Percentiles rank a stretch among this genome's conserved stretches.
Conservation (phyloP, 1,140 invertebrate genomes). For the Drosophila bocqueti region DNA sequence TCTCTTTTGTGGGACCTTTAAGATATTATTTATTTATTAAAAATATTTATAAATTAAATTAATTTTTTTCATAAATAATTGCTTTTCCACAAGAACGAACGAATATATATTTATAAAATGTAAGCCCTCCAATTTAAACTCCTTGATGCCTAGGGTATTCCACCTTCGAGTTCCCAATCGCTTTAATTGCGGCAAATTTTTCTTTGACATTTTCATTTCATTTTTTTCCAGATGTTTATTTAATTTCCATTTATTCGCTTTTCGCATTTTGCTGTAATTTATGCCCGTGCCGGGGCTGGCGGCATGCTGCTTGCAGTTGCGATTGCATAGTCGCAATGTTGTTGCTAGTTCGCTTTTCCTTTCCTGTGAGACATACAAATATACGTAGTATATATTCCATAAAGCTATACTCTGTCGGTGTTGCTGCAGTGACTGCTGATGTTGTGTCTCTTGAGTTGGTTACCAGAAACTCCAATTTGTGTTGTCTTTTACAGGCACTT, state of each 20-base stretch:
- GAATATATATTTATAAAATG: no score
- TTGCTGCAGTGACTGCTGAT: no score
- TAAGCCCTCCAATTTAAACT: no score
- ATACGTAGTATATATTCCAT: not conserved
- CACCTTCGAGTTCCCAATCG: not conserved
- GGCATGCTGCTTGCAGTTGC: not conserved
- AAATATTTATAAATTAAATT: no score
- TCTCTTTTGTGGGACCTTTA: no score
- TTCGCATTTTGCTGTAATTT: slow-evolving; percentile 73
- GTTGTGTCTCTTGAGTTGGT: slow-evolving; percentile 17
- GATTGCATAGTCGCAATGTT: slow-evolving; percentile 8
- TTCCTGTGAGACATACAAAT: not conserved
- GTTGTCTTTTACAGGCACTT: not conserved
- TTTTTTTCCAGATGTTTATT: slow-evolving; percentile 63
- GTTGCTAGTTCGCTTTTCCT: not conserved
- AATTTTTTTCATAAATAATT: no score
- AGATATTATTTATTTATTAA: no score
- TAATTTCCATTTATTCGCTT: slow-evolving; percentile 66
- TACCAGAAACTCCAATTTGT: slow-evolving; percentile 3
- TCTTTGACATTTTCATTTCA: slow-evolving; percentile 34
- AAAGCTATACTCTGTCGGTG: slow-evolving; percentile 3
- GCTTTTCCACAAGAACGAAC: no score
- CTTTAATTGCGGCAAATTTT: slow-evolving; percentile 15
- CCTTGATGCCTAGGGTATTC: slow-evolving; percentile 2
- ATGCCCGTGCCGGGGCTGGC: slow-evolving; percentile 4